Conservation (phyloP, 2,888 invertebrate genomes). For the Choristoneura rosaceana region DNA sequence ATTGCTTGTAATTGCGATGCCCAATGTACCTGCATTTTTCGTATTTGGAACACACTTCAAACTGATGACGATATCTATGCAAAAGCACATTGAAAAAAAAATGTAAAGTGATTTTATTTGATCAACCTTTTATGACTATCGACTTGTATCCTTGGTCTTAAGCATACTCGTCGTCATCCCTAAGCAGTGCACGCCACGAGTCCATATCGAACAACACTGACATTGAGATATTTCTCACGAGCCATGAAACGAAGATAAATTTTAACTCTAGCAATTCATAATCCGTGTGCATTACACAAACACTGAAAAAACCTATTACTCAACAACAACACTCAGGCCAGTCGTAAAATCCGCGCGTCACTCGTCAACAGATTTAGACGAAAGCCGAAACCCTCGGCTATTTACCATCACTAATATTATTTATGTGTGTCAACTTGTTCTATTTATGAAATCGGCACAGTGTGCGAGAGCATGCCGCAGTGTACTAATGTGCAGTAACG, state of each 20-base stretch:
- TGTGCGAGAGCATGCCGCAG: conserved; percentile 50
- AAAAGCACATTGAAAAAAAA: not conserved
- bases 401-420: conserved; percentile 78
- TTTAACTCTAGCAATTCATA: not conserved
- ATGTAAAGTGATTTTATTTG: not conserved
- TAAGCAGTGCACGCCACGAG: not conserved
- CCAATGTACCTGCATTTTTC: too few species aligned
- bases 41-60: too few species aligned
- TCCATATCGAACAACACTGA: not conserved
- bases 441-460: conserved; percentile 73
- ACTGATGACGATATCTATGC: not conserved
- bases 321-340: conserved; percentile 26
- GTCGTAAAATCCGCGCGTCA: conserved; percentile 46
- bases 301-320: conserved; percentile 25
- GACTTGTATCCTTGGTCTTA: not conserved
- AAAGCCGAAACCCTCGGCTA: conserved; percentile 55
- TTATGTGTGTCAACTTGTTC: conserved; percentile 81
- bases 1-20: too few species aligned
- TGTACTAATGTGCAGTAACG: conserved; percentile 41
- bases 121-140: not conserved
- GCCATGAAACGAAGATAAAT: conserved; percentile 9
- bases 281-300: conserved; percentile 28
- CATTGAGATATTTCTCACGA: conserved; percentile 18
- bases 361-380: conserved; percentile 51
- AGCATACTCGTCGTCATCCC: not conserved